Base-by-base conservation (phyloP, 2,113 vertebrate species). In the Platycercus adscitus region DNA sequence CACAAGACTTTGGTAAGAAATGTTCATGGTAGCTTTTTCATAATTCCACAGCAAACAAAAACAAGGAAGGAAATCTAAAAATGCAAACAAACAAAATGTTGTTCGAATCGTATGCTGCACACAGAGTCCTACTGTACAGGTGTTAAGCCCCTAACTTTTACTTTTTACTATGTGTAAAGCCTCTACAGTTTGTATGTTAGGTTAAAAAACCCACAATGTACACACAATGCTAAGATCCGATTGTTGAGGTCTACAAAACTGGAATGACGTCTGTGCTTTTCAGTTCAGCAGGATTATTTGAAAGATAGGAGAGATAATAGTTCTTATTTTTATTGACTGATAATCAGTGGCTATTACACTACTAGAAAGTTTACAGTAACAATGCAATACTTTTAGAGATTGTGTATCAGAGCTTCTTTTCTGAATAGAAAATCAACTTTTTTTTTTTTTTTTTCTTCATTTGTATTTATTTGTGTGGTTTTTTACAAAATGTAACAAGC, bases 1-100 rank as follows among this genome's bases (percentile, higher is more conserved):
- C 98, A 98, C 98, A 97, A 98, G 98, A 99, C 98, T 99, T 99
- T 99, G 98, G 99, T 99, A 98, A 98, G 98, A 99, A 98, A 98
- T 96, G 94, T 97, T 93, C 96, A 93, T 98, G 97, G 98, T 95
- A 98, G 97, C 98, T 96, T 98, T 98, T 97, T 96, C 93, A 98
- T 98, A 97, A 96, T 96, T 97, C 93, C 97, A 98, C 97, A 95
- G 93, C 82, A 97, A 97, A 97, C 47, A 83, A 89, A 96, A 98
- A 95, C 94, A 82, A 91, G 2, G 28, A 92, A 95, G 94, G 89
- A 86, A 91, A 97, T 92, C 80, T 95, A 91, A 96, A 90, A 96
- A 91, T 92, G 97, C 97, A 96, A 96, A 91, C 64, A 89, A 95
- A 88, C 81, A 78, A 69, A 65, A 77, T 29, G 44, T 52, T 65